These are phyloP conservation scores for Cyphomyrus plagiostoma DNA, from an alignment of 2,113 vertebrate species.

Conservation along the genomic window DNA sequence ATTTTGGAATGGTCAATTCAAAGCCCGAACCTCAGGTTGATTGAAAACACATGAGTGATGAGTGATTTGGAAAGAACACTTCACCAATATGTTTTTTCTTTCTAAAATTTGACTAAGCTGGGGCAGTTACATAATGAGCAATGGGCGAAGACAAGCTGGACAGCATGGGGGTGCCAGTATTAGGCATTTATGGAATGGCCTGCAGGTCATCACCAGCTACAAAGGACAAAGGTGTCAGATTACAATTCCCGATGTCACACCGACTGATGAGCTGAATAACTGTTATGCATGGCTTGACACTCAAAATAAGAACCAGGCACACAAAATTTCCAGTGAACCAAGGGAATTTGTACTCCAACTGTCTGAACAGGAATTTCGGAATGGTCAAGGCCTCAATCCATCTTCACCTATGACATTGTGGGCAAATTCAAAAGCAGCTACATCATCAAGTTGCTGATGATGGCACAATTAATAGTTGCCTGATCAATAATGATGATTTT, in stretches of 20 bases:
- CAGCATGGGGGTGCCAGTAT: not conserved
- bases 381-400: not conserved
- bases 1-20: not conserved
- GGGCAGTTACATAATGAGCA: not conserved
- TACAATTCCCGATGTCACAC: not conserved
- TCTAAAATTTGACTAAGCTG: not conserved
- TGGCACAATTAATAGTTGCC: not conserved
- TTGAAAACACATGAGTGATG: not conserved
- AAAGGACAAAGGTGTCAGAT: not conserved
- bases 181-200: not conserved
- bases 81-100: not conserved
- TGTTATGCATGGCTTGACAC: not conserved
- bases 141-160: not conserved
- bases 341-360: not conserved
- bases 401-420: not conserved
- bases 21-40: not conserved
- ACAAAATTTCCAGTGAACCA: not conserved
- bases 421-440: not conserved
- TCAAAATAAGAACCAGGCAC: not conserved
- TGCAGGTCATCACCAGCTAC: not conserved
- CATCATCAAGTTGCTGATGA: not conserved
- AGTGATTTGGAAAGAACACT: not conserved
- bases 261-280: not conserved
- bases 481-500: not conserved
- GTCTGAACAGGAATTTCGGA: not conserved